These are phyloP conservation scores for Dynastes maya DNA, from an alignment of 2,888 invertebrate species.

Conservation along the genomic window DNA sequence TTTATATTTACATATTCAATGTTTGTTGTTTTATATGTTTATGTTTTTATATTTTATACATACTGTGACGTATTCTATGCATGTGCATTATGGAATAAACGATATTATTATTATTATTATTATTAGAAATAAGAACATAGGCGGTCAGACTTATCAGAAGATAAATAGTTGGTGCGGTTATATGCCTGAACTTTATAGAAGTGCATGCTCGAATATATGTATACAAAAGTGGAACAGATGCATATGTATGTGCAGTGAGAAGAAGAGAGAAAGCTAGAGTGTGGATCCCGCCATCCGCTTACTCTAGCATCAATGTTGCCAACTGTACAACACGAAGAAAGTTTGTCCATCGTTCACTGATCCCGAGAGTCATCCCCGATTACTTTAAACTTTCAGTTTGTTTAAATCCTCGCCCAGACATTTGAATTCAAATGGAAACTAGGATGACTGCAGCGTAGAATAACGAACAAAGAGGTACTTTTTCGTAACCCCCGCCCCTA, in stretches of 20 bases:
- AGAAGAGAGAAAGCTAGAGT: conserved; percentile 15
- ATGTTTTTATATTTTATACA: too few species aligned
- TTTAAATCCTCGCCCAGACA: conserved; percentile 50
- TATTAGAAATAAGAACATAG: conserved; percentile 36
- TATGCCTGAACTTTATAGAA: conserved; percentile 17
- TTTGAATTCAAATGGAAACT: conserved; percentile 54
- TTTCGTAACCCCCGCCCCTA: conserved; percentile 46
- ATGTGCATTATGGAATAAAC: too few species aligned
- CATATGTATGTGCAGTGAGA: neutral
- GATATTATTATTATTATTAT: too few species aligned
- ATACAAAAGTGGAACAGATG: conserved; percentile 8
- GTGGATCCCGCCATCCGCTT: conserved; percentile 24
- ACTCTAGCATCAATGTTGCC: conserved; percentile 23
- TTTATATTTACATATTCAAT: too few species aligned
- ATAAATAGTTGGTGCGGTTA: conserved; percentile 34
- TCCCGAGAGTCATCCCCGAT: conserved; percentile 48
- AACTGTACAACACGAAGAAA: conserved; percentile 39
- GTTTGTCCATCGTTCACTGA: conserved; percentile 46
- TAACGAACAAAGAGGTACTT: conserved; percentile 14
- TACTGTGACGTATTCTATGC: too few species aligned
- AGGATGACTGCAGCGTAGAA: conserved; percentile 50
- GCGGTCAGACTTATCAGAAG: conserved; percentile 29
- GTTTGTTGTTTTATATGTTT: too few species aligned
- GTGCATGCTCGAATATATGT: conserved; percentile 7
- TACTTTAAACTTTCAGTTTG: conserved; percentile 52